A percentile compares a stretch with the other conserved stretches of the same genome.
Conservation (phyloP, 2,888 invertebrate species). For the Chloromyia formosa region DNA sequence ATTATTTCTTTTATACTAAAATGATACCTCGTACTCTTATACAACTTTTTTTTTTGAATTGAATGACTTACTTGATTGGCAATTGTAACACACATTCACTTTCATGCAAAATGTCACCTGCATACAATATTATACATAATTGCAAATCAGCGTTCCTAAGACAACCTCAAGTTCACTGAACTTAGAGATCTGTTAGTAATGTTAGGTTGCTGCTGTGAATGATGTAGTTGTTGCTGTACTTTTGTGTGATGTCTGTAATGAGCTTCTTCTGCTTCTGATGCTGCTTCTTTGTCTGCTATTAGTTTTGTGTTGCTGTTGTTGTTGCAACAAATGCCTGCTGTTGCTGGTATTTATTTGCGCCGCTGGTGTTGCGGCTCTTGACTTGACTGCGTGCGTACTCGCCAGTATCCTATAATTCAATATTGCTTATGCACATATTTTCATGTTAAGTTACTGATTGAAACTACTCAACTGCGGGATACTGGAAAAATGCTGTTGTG, state of each 20-base stretch:
- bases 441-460: background rate
- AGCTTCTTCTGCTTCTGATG: background rate
- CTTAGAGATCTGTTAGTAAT: background rate
- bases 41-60: too few relatives aligned
- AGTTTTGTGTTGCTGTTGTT: background rate
- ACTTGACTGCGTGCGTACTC: too few relatives aligned
- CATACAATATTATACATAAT: background rate
- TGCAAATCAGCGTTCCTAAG: too few relatives aligned
- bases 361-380: background rate
- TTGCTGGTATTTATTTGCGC: background rate
- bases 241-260: too few relatives aligned
- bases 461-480: background rate
- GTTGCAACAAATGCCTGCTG: background rate
- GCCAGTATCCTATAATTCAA: background rate
- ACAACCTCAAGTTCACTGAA: slow-evolving; percentile 16
- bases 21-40: too few relatives aligned
- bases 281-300: too few relatives aligned
- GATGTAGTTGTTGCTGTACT: slow-evolving; percentile 1
- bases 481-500: too few relatives aligned
- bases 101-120: slow-evolving; percentile 7
- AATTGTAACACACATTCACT: too few relatives aligned
- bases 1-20: too few relatives aligned
- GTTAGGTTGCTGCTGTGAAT: slow-evolving; percentile 19
- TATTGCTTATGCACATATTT: background rate
- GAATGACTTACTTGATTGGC: too few relatives aligned